Evolutionary conservation across 2,113 vertebrate genomes (phyloP).

Genomic region (Gopherus flavomarginatus): DNA sequence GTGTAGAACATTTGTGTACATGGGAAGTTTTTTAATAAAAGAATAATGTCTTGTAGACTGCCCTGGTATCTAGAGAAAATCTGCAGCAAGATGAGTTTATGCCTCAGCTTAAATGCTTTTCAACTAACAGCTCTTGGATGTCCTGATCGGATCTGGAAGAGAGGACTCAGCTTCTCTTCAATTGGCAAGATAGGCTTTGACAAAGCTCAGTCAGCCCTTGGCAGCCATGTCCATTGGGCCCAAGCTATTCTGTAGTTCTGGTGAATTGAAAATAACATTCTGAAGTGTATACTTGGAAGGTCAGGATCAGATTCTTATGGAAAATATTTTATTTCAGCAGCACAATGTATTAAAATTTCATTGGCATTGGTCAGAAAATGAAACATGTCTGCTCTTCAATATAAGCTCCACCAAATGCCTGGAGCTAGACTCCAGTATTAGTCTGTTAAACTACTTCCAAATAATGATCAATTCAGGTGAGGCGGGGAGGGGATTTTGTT

Average conservation of each 20-base stretch:
- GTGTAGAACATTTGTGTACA: background rate
- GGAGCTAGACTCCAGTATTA: constrained; percentile 12
- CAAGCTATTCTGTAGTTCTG: background rate
- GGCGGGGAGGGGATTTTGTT: background rate
- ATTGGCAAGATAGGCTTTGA: constrained; percentile 13
- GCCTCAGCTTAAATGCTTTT: background rate
- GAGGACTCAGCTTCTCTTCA: background rate
- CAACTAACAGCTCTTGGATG: background rate
- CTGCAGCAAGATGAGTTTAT: background rate
- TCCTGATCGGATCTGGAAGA: background rate
- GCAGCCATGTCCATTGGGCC: background rate
- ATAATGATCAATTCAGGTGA: background rate
- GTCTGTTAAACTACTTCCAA: background rate
- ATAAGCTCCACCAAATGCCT: constrained; percentile 56
- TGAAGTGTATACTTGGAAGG: constrained; percentile 31
- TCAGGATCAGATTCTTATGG: constrained; percentile 25
- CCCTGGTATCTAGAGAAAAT: background rate
- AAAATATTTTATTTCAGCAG: constrained; percentile 54
- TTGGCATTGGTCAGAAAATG: constrained; percentile 49
- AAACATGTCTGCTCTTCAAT: constrained; percentile 49
- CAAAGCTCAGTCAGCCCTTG: constrained; percentile 4
- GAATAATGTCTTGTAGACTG: fast-evolving
- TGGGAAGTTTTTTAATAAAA: background rate
- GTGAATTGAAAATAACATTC: constrained; percentile 35
- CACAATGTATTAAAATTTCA: constrained; percentile 49